A percentile compares a stretch with the other conserved stretches of the same genome.
Evolutionary conservation across 2,113 vertebrate species (phyloP).

Genomic region (Ctenomys sociabilis): DNA sequence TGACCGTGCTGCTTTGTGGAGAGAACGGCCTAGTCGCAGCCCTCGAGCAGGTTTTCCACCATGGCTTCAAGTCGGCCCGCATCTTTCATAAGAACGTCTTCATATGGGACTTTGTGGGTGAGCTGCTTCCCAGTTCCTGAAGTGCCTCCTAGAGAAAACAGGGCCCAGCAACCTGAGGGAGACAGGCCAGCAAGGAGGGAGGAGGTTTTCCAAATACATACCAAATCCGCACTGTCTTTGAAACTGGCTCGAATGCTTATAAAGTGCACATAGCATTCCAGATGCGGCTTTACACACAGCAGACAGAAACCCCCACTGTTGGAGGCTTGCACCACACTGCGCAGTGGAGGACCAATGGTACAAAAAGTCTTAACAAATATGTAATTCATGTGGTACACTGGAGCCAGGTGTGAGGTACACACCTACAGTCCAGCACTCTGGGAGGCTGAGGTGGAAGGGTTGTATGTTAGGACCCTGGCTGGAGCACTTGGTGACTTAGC

Average conservation of each 20-base stretch:
- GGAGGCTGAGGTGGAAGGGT: background rate
- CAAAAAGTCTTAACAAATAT: background rate
- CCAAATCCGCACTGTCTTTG: background rate
- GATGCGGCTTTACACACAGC: background rate
- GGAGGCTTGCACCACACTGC: background rate
- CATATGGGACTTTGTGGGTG: slow-evolving; percentile 99
- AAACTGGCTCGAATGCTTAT: background rate
- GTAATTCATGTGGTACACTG: background rate
- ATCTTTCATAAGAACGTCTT: slow-evolving; percentile 98
- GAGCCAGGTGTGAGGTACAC: background rate
- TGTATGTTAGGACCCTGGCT: background rate
- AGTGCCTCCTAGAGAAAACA: background rate
- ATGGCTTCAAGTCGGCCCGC: slow-evolving; percentile 93
- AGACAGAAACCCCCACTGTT: background rate
- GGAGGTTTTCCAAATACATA: background rate
- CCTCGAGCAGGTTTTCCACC: slow-evolving; percentile 96
- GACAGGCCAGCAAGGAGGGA: background rate
- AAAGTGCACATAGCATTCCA: background rate
- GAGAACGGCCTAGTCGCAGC: slow-evolving; percentile 94
- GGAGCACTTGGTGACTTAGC: background rate
- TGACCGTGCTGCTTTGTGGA: slow-evolving; percentile 95
- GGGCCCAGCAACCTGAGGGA: background rate
- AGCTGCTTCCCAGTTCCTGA: slow-evolving; percentile 60
- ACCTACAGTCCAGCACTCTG: background rate
- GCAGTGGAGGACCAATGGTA: background rate